These are phyloP conservation scores for Corythoichthys intestinalis DNA, from an alignment of 2,113 vertebrate species.

Conservation along the genomic window DNA sequence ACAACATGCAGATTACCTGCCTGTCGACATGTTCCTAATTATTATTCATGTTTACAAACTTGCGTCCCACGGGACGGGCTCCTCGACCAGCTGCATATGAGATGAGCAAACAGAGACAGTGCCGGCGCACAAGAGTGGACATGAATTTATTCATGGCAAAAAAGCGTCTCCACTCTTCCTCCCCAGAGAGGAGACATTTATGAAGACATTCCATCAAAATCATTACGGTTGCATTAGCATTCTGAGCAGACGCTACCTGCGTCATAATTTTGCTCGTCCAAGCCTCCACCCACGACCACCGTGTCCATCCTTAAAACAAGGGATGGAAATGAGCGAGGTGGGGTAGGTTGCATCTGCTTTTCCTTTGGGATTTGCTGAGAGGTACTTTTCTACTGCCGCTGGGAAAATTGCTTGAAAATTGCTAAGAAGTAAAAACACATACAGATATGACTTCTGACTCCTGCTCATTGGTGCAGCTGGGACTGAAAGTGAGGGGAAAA, in stretches of 20 bases:
- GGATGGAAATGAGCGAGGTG: constrained; percentile 25
- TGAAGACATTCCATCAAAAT: constrained; percentile 71
- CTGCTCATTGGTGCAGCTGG: background rate
- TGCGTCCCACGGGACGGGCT: constrained; percentile 66
- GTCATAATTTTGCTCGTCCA: constrained; percentile 52
- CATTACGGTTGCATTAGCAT: constrained; percentile 67
- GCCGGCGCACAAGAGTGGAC: constrained; percentile 46
- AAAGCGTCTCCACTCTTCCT: constrained; percentile 30
- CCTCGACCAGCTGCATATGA: constrained; percentile 56
- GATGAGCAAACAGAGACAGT: constrained; percentile 68
- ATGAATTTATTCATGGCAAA: constrained; percentile 76
- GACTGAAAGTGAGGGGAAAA: constrained; percentile 1
- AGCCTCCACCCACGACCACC: constrained; percentile 8
- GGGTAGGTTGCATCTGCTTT: constrained; percentile 32
- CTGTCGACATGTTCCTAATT: constrained; percentile 70
- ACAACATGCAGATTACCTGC: constrained; percentile 75
- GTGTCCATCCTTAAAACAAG: constrained; percentile 6
- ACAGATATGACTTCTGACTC: background rate
- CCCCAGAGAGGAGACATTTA: constrained; percentile 72
- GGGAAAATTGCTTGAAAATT: background rate
- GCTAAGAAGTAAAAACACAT: constrained; percentile 5
- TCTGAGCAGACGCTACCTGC: constrained; percentile 51
- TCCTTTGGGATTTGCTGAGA: constrained; percentile 44
- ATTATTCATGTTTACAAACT: constrained; percentile 82
- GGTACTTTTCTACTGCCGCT: constrained; percentile 26